Percentiles rank a stretch among this genome's conserved stretches.
Evolutionary conservation across 2,113 vertebrate species (phyloP).

Genomic region (Camarhynchus parvulus): DNA sequence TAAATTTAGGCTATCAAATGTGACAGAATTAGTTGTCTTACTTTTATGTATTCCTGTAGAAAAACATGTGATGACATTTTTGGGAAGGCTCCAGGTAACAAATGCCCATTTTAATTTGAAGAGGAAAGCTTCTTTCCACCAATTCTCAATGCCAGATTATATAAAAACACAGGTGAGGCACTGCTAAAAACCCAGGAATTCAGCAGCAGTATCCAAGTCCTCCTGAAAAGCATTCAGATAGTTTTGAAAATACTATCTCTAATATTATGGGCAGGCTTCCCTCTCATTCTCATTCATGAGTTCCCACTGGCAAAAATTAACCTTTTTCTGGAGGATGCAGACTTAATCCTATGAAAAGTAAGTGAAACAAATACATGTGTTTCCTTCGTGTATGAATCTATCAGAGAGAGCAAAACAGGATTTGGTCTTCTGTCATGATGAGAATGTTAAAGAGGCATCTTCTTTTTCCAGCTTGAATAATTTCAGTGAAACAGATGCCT

Average conservation of each 20-base stretch:
- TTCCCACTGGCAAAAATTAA: neutral
- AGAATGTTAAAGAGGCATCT: neutral
- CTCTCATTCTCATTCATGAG: neutral
- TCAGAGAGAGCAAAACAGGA: neutral
- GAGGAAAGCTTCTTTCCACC: neutral
- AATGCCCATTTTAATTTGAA: neutral
- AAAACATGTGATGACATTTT: neutral
- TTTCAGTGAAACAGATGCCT: neutral
- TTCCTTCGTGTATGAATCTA: neutral
- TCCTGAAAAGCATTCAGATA: neutral
- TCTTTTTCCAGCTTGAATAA: neutral
- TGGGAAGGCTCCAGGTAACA: neutral
- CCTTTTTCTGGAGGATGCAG: neutral
- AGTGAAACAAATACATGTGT: neutral
- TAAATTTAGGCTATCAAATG: neutral
- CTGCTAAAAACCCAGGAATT: neutral
- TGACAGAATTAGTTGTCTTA: neutral
- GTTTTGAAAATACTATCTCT: neutral
- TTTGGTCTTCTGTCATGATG: neutral
- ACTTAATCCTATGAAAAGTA: neutral
- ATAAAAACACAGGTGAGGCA: neutral
- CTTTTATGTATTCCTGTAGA: neutral
- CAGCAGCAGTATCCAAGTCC: neutral
- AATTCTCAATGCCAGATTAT: neutral
- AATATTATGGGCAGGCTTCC: neutral